phyloP scores from a whole-genome alignment of 2,797 vertebrate species.

The Nasua narica region DNA sequence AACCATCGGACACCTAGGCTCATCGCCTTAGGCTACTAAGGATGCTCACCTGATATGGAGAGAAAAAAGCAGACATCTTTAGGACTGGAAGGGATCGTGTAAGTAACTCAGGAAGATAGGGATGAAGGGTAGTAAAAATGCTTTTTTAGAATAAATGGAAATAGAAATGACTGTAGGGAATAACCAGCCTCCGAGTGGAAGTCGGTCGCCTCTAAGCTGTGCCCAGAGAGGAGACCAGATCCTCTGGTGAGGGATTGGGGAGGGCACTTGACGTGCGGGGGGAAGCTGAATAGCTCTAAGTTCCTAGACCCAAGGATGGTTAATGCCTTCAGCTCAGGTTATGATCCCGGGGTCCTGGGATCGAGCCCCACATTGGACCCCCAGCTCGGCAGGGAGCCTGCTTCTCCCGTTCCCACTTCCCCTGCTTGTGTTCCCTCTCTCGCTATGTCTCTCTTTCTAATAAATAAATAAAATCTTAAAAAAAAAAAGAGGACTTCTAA shows the following conservation, averaged over 20 bases:
- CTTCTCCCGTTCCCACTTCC: no score
- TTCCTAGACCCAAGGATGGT: not conserved
- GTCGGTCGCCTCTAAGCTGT: not conserved
- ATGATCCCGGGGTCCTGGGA: no score
- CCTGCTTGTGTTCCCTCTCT: no score
- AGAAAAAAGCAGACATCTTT: not conserved
- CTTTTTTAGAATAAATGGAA: not conserved
- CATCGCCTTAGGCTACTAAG: not conserved
- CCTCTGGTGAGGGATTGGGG: not conserved
- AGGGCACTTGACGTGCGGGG: fast-evolving
- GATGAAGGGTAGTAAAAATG: not conserved
- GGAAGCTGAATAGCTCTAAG: not conserved
- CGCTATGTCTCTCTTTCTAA: no score
- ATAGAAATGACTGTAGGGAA: not conserved
- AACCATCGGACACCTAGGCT: not conserved
- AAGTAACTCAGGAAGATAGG: not conserved
- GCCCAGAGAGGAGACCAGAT: not conserved
- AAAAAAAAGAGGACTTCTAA: not conserved
- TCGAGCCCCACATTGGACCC: no score
- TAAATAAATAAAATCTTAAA: no score
- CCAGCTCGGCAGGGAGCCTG: no score
- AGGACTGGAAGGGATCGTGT: not conserved
- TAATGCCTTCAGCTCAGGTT: not conserved
- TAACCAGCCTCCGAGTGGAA: not conserved
- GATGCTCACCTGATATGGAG: not conserved